Evolutionary conservation across 2,888 invertebrate genomes (phyloP).

Genomic region (Drosophila neutralis): DNA sequence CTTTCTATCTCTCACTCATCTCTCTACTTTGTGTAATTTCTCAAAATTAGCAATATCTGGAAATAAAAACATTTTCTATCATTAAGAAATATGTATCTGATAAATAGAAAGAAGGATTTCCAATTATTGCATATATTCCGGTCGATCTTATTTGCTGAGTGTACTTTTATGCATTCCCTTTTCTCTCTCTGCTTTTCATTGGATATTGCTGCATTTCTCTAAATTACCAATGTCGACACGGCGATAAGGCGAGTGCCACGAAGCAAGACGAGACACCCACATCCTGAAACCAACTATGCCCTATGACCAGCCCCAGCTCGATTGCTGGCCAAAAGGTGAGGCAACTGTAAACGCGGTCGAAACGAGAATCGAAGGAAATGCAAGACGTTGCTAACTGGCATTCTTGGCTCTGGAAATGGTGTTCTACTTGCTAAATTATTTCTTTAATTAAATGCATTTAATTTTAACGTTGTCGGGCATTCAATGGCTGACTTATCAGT

Average conservation of each 20-base stretch:
- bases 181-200: background rate
- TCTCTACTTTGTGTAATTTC: background rate
- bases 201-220: conserved; percentile 32
- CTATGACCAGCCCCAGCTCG: conserved; percentile 25
- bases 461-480: conserved; percentile 62
- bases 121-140: background rate
- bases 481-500: conserved; percentile 50
- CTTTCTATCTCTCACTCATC: conserved; percentile 3
- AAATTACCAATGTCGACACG: conserved; percentile 73
- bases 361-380: conserved; percentile 41
- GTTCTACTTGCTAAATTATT: conserved; percentile 61
- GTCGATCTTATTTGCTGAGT: background rate
- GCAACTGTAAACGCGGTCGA: conserved; percentile 29
- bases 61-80: background rate
- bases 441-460: conserved; percentile 75
- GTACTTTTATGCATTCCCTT: background rate
- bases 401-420: conserved; percentile 48
- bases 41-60: background rate
- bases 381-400: conserved; percentile 25
- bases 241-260: conserved; percentile 59
- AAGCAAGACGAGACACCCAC: conserved; percentile 43
- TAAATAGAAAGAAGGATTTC: background rate
- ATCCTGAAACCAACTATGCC: conserved; percentile 58
- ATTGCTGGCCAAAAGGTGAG: conserved; percentile 47
- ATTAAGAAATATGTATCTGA: background rate